These are phyloP conservation scores for Enteromius afrohamiltoni DNA, from an alignment of 2,797 vertebrate species.

Conservation along the genomic window DNA sequence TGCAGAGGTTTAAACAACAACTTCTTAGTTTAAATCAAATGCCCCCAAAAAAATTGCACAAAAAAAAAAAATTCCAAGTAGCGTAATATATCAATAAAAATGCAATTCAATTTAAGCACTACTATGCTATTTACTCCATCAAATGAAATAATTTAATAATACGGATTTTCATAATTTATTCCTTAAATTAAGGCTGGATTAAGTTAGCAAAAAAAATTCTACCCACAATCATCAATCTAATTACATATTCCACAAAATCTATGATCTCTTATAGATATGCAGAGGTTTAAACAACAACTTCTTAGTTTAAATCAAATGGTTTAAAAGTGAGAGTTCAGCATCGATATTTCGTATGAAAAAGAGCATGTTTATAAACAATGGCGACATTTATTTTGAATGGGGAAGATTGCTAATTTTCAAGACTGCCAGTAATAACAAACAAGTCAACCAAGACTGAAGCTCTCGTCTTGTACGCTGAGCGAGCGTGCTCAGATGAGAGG, in stretches of 20 bases:
- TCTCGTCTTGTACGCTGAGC: constrained; percentile 26
- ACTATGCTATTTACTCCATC: not conserved
- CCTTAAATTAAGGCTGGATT: constrained; percentile 76
- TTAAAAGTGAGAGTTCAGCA: constrained; percentile 3
- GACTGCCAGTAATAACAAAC: constrained; percentile 57
- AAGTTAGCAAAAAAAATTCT: constrained; percentile 68
- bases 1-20: no score
- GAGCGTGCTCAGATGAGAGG: constrained; percentile 27
- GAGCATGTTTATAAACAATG: constrained; percentile 87
- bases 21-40: no score
- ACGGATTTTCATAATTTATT: constrained; percentile 70
- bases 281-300: constrained; percentile 25
- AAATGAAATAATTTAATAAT: not conserved
- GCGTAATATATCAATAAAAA: no score
- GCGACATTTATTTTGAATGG: constrained; percentile 40
- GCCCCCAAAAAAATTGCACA: no score
- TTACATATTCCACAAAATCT: constrained; percentile 1
- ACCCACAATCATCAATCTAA: not conserved
- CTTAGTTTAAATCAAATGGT: constrained; percentile 11
- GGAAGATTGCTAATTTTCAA: constrained; percentile 68
- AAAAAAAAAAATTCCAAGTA: no score
- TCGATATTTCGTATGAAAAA: constrained; percentile 63
- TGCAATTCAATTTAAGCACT: not conserved
- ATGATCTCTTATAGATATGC: constrained; percentile 17
- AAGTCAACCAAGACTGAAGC: constrained; percentile 63